Conservation (phyloP, 2,113 vertebrate genomes). For the Fulica atra region DNA sequence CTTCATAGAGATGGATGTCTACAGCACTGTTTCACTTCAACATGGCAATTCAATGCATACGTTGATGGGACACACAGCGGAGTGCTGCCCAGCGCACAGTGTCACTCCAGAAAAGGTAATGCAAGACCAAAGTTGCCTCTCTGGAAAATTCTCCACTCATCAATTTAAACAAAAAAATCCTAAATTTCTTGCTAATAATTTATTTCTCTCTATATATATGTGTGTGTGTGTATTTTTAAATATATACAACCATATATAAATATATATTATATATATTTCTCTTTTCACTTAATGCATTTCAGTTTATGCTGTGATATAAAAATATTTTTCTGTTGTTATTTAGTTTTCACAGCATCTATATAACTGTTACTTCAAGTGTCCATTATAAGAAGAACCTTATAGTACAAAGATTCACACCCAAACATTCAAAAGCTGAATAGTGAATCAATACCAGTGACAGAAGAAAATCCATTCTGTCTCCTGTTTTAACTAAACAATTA, state of each 20-base stretch:
- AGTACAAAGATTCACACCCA: not conserved
- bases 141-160: not conserved
- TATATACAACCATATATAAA: too few relatives aligned
- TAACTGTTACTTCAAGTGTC: not conserved
- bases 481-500: not conserved
- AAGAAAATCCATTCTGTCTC: not conserved
- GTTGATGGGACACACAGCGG: not conserved
- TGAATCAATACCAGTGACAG: not conserved
- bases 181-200: not conserved
- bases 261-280: not conserved
- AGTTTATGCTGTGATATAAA: not conserved
- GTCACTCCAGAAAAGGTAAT: not conserved
- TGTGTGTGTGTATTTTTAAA: not conserved
- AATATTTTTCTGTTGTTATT: not conserved
- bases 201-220: too few relatives aligned
- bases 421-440: not conserved
- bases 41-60: not conserved
- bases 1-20: not conserved
- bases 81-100: not conserved
- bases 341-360: not conserved
- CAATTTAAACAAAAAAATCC: not conserved
- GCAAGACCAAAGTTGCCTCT: not conserved
- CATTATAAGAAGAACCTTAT: not conserved
- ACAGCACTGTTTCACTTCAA: not conserved
- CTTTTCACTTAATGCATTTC: not conserved